phyloP scores from a whole-genome alignment of 2,797 vertebrate species.

The Sebastiscus tertius region DNA sequence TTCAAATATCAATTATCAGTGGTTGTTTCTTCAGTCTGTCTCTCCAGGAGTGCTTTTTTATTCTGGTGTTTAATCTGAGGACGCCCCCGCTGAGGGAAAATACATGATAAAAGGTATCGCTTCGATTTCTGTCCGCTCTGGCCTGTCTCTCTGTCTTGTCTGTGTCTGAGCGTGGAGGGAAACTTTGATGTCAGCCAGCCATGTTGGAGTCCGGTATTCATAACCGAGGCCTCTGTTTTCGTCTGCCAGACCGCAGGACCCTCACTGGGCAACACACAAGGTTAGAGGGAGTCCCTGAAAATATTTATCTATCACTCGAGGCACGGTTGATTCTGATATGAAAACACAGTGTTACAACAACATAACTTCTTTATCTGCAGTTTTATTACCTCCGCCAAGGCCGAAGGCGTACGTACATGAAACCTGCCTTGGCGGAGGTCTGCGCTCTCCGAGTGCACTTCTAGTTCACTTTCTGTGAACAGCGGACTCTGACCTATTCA shows the following conservation, averaged over 20 bases:
- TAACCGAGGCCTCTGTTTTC: slow-evolving; percentile 39
- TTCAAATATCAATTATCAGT: slow-evolving; percentile 32
- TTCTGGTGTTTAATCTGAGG: slow-evolving; percentile 35
- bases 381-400: background rate
- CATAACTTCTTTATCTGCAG: background rate
- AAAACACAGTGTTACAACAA: background rate
- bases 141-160: slow-evolving; percentile 13
- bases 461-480: background rate
- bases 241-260: slow-evolving; percentile 25
- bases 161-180: slow-evolving; percentile 25
- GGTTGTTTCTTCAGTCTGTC: slow-evolving; percentile 33
- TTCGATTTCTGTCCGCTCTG: slow-evolving; percentile 21
- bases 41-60: slow-evolving; percentile 9
- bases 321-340: background rate
- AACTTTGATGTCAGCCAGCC: slow-evolving; percentile 44
- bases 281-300: slow-evolving; percentile 29
- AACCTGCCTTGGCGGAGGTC: no score
- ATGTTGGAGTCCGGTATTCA: slow-evolving; percentile 22
- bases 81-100: slow-evolving; percentile 41
- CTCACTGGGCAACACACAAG: background rate
- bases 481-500: background rate
- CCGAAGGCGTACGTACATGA: no score
- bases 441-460: no score
- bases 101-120: slow-evolving; percentile 25
- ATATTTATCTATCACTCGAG: slow-evolving; percentile 25